A percentile compares a stretch with the other conserved stretches of the same genome.
Conservation (phyloP, 1,140 invertebrate genomes). For the Procambarus clarkii region DNA sequence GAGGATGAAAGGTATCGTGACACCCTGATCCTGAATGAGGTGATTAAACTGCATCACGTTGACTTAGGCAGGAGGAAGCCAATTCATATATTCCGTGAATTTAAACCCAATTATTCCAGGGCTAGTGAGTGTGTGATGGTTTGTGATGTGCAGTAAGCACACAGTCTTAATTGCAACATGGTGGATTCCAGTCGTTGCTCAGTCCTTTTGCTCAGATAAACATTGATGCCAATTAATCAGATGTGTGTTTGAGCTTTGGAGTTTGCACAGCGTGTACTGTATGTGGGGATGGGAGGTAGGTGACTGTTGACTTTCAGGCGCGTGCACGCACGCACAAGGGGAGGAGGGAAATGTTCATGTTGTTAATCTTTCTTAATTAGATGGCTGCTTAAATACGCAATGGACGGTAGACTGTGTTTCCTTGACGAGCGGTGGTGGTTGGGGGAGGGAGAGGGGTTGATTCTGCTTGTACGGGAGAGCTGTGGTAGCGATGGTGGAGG, state of each 20-base stretch:
- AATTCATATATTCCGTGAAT: neutral
- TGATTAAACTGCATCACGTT: too few relatives aligned
- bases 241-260: constrained; percentile 23
- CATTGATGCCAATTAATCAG: constrained; percentile 43
- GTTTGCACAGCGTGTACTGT: constrained; percentile 26
- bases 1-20: too few relatives aligned
- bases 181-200: constrained; percentile 6
- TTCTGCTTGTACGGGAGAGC: neutral
- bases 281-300: neutral
- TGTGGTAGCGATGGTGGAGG: neutral
- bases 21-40: too few relatives aligned
- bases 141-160: neutral
- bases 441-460: neutral
- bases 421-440: neutral
- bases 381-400: neutral
- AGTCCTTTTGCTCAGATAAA: constrained; percentile 19
- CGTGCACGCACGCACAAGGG: neutral
- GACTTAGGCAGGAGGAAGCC: too few relatives aligned
- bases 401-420: neutral
- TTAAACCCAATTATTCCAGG: neutral
- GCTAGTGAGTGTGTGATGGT: neutral
- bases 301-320: neutral
- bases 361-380: constrained; percentile 13
- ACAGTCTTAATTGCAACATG: neutral
- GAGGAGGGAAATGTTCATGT: neutral